Evolutionary conservation across 2,888 invertebrate species (phyloP), one percentile per base, ranked within the genome.

Genomic region (Cerastoderma edule): DNA sequence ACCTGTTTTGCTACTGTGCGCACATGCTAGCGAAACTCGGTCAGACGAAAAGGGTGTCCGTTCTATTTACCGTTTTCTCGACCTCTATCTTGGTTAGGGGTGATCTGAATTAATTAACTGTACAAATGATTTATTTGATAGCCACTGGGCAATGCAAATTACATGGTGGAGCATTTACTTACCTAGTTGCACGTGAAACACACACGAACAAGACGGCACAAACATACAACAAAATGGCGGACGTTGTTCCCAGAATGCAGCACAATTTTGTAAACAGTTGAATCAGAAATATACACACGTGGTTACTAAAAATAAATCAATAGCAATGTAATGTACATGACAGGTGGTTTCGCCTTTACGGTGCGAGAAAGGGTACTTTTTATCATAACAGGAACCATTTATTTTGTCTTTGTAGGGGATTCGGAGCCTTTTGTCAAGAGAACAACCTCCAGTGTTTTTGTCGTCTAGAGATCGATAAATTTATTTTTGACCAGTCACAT

Each of bases 151-250:
- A n/a, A n/a, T n/a, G n/a, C n/a, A n/a, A n/a, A n/a, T 22, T 53
- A n/a, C 53, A 53, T 22, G 24, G 53, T 50, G 1, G 27, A 10
- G 27, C 50, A 50, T 10, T 39, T 54, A 68, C 78, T 82, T 85
- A 87, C 87, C 87, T 85, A 83, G 63, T 83, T 87, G 85, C 86
- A 88, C 88, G 88, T 86, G 85, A 84, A 84, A 88, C 86, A 88
- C 84, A 87, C 83, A 88, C 86, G 86, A 78, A 88, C 88, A 86
- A 83, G 86, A 88, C 88, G 83, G 84, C 86, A 88, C 88, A 87
- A 88, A 88, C 88, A 88, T 83, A 85, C 82, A 86, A 87, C 88
- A 88, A 87, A 85, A 88, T 88, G 88, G 88, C 88, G 87, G 86
- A 86, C 85, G 84, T 83, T 80, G 80, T 83, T 83, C 85, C 85